A percentile compares a stretch with the other conserved stretches of the same genome.
Conservation (phyloP, 2,113 vertebrate species). For the Montifringilla adamsi region DNA sequence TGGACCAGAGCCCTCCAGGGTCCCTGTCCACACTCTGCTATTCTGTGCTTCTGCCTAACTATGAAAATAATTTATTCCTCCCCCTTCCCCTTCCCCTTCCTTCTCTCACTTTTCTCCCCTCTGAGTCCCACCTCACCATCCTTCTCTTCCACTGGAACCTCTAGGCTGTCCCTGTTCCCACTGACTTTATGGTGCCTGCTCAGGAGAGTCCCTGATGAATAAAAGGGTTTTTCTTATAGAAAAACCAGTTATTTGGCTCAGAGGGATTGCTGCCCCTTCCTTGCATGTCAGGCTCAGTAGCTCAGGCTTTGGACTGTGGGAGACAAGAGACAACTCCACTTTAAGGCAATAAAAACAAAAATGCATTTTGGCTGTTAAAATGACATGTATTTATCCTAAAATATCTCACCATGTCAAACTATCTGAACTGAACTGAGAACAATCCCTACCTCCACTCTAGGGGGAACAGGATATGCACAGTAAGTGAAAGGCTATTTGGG, state of each 20-base stretch:
- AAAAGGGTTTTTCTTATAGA: neutral
- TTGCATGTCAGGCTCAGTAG: rapidly evolving
- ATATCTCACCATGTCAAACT: neutral
- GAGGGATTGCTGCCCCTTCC: neutral
- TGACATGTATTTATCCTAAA: neutral
- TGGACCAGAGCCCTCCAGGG: neutral
- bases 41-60: neutral
- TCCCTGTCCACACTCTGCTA: neutral
- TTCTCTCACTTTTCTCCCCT: neutral
- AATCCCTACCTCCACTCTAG: neutral
- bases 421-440: neutral
- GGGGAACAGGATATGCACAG: too few relatives aligned
- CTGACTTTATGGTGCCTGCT: neutral
- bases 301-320: neutral
- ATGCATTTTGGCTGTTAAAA: neutral
- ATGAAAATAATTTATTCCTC: neutral
- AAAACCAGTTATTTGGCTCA: neutral
- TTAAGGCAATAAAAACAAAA: neutral
- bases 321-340: neutral
- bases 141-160: neutral
- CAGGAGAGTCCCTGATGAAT: neutral
- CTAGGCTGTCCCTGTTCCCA: neutral
- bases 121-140: neutral
- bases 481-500: neutral
- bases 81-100: neutral